Percentiles rank a stretch among this genome's conserved stretches.
These are phyloP conservation scores for Bursaphelenchus mucronatus DNA, from an alignment of 1,140 invertebrate species.

Conservation along the genomic window DNA sequence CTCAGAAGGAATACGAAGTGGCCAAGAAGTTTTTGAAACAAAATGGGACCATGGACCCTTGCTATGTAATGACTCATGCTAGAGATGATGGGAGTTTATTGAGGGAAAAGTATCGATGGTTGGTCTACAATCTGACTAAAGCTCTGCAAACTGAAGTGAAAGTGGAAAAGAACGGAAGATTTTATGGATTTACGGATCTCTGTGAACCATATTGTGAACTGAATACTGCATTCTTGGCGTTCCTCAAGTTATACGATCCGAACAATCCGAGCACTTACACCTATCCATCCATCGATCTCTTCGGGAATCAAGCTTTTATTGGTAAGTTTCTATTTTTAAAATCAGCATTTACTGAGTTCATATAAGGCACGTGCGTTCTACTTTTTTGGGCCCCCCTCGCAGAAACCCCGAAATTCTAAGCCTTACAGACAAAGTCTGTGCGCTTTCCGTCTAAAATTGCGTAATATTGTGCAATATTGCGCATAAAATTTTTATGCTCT, in stretches of 20 bases:
- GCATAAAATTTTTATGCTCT: conserved; percentile 8
- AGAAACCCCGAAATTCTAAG: too few relatives aligned
- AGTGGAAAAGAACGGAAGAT: conserved; percentile 31
- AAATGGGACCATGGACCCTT: conserved; percentile 46
- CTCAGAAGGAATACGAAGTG: conserved; percentile 50
- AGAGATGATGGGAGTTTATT: conserved; percentile 51
- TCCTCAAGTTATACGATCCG: conserved; percentile 55
- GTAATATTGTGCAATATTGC: too few relatives aligned
- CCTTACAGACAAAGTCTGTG: too few relatives aligned
- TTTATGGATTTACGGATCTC: conserved; percentile 48
- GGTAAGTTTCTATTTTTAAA: conserved; percentile 31
- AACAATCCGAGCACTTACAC: conserved; percentile 52
- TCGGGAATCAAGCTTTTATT: conserved; percentile 57
- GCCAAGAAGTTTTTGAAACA: conserved; percentile 57
- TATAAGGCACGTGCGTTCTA: too few relatives aligned
- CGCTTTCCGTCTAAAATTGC: too few relatives aligned
- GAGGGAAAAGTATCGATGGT: conserved; percentile 42
- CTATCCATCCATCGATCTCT: conserved; percentile 56
- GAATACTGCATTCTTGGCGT: conserved; percentile 58
- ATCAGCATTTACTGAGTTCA: background rate
- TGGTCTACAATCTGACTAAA: conserved; percentile 55
- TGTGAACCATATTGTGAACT: conserved; percentile 59
- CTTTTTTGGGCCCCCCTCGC: too few relatives aligned
- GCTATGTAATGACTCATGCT: conserved; percentile 54
- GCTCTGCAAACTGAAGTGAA: conserved; percentile 50